These are phyloP conservation scores for Clamator glandarius DNA, from an alignment of 2,797 vertebrate genomes.

Conservation along the genomic window DNA sequence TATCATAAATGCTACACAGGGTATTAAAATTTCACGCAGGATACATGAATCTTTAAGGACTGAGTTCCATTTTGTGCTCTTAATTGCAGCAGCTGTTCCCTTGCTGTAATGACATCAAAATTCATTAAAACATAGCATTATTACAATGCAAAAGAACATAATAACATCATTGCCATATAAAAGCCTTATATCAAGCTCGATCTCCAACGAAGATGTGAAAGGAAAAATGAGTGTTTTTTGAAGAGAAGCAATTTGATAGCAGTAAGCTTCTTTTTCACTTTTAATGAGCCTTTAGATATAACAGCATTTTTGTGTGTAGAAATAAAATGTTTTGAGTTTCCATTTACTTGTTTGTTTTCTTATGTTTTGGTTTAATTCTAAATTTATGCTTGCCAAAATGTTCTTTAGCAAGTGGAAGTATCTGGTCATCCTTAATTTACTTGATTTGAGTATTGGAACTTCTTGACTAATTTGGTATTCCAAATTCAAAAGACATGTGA, in stretches of 20 bases:
- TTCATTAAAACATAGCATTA: conserved; percentile 9
- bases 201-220: conserved; percentile 14
- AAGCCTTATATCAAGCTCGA: conserved; percentile 1
- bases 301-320: neutral
- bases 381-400: neutral
- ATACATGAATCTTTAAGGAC: neutral
- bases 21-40: neutral
- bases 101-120: conserved; percentile 42
- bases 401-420: neutral
- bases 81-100: conserved; percentile 53
- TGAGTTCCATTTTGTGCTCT: neutral
- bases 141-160: conserved; percentile 24
- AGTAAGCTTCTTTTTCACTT: neutral
- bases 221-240: conserved; percentile 3
- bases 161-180: conserved; percentile 11
- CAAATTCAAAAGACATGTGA: neutral
- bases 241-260: neutral
- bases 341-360: neutral
- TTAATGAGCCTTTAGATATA: neutral
- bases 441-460: neutral
- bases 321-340: neutral
- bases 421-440: neutral
- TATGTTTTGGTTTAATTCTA: neutral
- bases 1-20: neutral
- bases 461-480: neutral